Evolutionary conservation across 2,888 invertebrate species (phyloP).

Genomic region (Conchocele bisecta): DNA sequence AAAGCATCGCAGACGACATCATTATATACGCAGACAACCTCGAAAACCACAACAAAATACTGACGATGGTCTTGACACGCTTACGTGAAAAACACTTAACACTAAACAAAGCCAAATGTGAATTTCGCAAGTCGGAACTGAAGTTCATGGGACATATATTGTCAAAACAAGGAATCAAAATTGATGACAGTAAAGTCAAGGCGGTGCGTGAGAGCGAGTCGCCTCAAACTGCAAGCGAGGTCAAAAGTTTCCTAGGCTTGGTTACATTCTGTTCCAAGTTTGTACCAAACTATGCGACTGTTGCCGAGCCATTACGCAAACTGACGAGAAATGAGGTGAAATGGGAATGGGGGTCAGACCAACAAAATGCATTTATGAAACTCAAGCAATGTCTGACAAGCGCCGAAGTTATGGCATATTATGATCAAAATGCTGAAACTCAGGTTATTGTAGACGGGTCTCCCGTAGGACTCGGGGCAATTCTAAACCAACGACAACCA

Average conservation of each 20-base stretch:
- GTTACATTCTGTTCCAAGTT: constrained; percentile 14
- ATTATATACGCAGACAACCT: constrained; percentile 12
- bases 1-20: constrained; percentile 21
- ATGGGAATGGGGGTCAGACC: constrained; percentile 6
- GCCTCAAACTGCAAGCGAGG: constrained; percentile 5
- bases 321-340: constrained; percentile 8
- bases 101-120: constrained; percentile 12
- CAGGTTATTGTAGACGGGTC: constrained; percentile 11
- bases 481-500: constrained; percentile 8
- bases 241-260: constrained; percentile 10
- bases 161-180: background rate
- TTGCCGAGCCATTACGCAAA: constrained; percentile 10
- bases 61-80: background rate
- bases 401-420: constrained; percentile 17
- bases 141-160: constrained; percentile 17
- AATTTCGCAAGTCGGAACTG: constrained; percentile 4
- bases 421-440: constrained; percentile 7
- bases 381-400: constrained; percentile 3
- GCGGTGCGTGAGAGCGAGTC: constrained; percentile 5
- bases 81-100: constrained; percentile 12
- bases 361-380: background rate
- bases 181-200: constrained; percentile 5
- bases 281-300: constrained; percentile 13
- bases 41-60: constrained; percentile 3
- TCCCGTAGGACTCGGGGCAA: constrained; percentile 4